Base-by-base conservation (phyloP, 2,113 vertebrate species). In the Chlamydotis undulata region DNA sequence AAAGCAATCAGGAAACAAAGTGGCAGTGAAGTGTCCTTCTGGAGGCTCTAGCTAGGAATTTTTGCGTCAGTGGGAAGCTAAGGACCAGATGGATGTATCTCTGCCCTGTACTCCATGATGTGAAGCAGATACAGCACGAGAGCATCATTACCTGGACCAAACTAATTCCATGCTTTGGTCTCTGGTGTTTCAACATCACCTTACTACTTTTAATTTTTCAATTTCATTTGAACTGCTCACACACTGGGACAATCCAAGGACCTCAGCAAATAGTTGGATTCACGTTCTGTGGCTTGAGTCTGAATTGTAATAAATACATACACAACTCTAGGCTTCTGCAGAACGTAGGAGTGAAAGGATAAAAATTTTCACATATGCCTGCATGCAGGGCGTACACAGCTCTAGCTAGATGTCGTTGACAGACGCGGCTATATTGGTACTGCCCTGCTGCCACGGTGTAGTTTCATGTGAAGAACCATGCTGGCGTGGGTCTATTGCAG, bases 1-100 rank as follows among this genome's bases (percentile, higher is more conserved):
- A 22, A 50, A 83, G 56, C 26, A 33, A 19, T 26, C 2, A 7
- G 39, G 29, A 84, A 26, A 61, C 31, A 5, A 45, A 74, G 31
- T 41, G 25, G 19, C 52, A 71, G n/a, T 33, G 37, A n/a, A 37
- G 22, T 53, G 33, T 53, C 18, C 24, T 81, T 47, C 61, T 80
- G 60, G 56, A 82, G 52, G 28, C 56, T 74, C 47, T 55, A 50
- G 45, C 24, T 12, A 26, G 37, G 49, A 83, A 56, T 68, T 50
- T 35, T 76, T 19, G 14, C 0, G 0, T 15, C 33, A 41, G 37
- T 22, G 18, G 39, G 52, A 61, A 35, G 75, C 61, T 55, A 50
- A 76, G 57, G 41, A 88, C 33, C 26, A 60, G 57, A 23, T 68
- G 43, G 25, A 50, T 26, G 2, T 45, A 53, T 4, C 37, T 70